A percentile compares a stretch with the other conserved stretches of the same genome.
phyloP scores from a whole-genome alignment of 2,888 invertebrate species.

The Oscheius sp. region DNA sequence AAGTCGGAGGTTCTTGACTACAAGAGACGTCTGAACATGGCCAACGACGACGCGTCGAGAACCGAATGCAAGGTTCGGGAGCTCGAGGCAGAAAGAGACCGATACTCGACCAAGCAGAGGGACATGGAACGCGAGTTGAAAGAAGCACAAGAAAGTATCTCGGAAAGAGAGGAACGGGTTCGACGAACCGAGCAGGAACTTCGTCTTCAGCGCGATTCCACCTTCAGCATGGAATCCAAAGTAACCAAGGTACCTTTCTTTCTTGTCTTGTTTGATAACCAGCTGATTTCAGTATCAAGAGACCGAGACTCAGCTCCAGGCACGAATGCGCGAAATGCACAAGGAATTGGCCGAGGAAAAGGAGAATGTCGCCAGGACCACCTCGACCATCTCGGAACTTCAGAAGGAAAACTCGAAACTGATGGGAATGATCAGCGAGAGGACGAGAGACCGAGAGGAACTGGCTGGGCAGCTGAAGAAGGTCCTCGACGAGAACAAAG shows the following conservation, averaged over 20 bases:
- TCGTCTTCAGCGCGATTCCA: slow-evolving; percentile 33
- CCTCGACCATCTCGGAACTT: neutral
- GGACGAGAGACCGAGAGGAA: slow-evolving; percentile 42
- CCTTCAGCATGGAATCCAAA: slow-evolving; percentile 28
- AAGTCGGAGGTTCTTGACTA: slow-evolving; percentile 26
- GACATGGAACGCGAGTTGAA: slow-evolving; percentile 49
- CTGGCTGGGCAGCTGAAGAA: slow-evolving; percentile 84
- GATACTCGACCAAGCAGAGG: slow-evolving; percentile 28
- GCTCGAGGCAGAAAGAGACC: slow-evolving; percentile 33
- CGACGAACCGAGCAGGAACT: slow-evolving; percentile 34
- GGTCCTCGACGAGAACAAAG: slow-evolving; percentile 76
- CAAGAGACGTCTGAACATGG: slow-evolving; percentile 15
- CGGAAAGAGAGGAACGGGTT: slow-evolving; percentile 30
- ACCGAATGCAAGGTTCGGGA: slow-evolving; percentile 17
- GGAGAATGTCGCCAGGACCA: slow-evolving; percentile 16
- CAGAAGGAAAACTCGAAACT: slow-evolving; percentile 17
- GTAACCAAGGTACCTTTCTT: slow-evolving; percentile 16
- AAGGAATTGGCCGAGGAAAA: slow-evolving; percentile 35
- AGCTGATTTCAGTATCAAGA: slow-evolving; percentile 22
- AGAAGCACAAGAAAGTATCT: slow-evolving; percentile 37
- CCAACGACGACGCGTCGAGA: slow-evolving; percentile 5
- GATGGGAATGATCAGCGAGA: slow-evolving; percentile 27
- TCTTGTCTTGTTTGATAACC: too few relatives aligned
- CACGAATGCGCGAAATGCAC: slow-evolving; percentile 30
- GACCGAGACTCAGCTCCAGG: slow-evolving; percentile 19